These are phyloP conservation scores for Melanotaenia trifasciata DNA, from an alignment of 2,797 vertebrate species.

Conservation along the genomic window DNA sequence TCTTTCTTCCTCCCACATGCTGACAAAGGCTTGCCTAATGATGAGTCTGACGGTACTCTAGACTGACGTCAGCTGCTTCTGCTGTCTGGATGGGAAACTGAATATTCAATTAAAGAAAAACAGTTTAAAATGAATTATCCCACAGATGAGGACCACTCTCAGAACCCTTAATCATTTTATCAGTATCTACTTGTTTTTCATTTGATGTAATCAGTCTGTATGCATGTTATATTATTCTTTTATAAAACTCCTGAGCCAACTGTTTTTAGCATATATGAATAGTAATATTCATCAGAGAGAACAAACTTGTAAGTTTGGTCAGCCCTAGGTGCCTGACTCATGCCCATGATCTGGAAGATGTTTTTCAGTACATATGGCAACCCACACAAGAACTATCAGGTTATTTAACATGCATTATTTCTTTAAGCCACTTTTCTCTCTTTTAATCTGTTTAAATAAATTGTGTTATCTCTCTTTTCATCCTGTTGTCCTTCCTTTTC, in stretches of 20 bases:
- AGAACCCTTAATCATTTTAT: conserved; percentile 30
- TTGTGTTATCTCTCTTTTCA: neutral
- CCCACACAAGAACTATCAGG: neutral
- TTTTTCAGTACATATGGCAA: conserved; percentile 8
- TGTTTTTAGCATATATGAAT: neutral
- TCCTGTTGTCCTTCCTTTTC: neutral
- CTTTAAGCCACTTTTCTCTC: neutral
- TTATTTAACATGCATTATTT: neutral
- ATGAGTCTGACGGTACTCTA: conserved; percentile 39
- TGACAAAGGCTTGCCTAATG: conserved; percentile 39
- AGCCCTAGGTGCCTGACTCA: neutral
- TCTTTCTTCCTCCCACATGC: conserved; percentile 10
- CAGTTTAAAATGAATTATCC: conserved; percentile 43
- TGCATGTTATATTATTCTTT: neutral
- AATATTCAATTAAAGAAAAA: conserved; percentile 31
- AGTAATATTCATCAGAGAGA: neutral
- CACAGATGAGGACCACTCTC: conserved; percentile 15
- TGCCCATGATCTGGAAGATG: conserved; percentile 1
- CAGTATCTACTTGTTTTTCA: conserved; percentile 1
- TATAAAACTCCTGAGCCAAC: neutral
- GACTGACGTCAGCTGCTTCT: conserved; percentile 63
- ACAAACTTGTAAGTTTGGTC: neutral
- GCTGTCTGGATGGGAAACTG: conserved; percentile 30
- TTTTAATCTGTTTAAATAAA: conserved; percentile 4
- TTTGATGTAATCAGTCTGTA: neutral